Base-by-base conservation (phyloP, 2,888 invertebrate genomes). In the Pammene aurita region DNA sequence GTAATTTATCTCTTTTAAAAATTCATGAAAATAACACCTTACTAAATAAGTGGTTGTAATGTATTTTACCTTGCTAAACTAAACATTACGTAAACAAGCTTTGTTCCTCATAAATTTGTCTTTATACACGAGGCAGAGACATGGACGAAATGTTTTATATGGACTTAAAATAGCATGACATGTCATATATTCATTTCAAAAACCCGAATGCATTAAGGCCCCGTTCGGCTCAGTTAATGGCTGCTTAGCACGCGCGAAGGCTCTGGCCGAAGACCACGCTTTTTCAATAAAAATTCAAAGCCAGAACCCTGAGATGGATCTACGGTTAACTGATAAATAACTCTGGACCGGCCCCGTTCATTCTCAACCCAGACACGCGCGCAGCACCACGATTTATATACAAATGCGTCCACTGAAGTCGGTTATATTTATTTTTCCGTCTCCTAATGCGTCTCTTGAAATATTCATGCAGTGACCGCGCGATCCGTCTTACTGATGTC, bases 371-470 rank as follows among this genome's bases (percentile, higher is more conserved):
- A 81, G 80, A 84, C 90, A 90, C 89, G 90, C 81, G 77, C 83
- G 79, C 78, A 80, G 79, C 78, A 83, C 85, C 79, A 85, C 88
- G 88, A 90, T 90, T 90, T 90, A 90, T 90, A 88, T 85, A 90
- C 87, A 87, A 86, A 89, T 87, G 86, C 88, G 89, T 84, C 85
- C 87, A 86, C 83, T 82, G 81, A 86, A 87, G 86, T 85, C 85
- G 79, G 83, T 84, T 87, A 87, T 90, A 90, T 91, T 90, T 91
- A 90, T 90, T 90, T 90, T 90, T 88, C 87, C 85, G 81, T 81
- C 85, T 83, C 88, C 88, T 90, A 90, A 92, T 90, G 87, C 86
- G 82, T 80, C 86, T 86, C 77, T 80, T 91, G 90, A 92, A 90
- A 92, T 92, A 92, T 92, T 91, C 90, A 92, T 91, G 84, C 78